A percentile compares a stretch with the other conserved stretches of the same genome.
These are phyloP conservation scores for Gadus macrocephalus DNA, from an alignment of 2,113 vertebrate species.

Conservation along the genomic window DNA sequence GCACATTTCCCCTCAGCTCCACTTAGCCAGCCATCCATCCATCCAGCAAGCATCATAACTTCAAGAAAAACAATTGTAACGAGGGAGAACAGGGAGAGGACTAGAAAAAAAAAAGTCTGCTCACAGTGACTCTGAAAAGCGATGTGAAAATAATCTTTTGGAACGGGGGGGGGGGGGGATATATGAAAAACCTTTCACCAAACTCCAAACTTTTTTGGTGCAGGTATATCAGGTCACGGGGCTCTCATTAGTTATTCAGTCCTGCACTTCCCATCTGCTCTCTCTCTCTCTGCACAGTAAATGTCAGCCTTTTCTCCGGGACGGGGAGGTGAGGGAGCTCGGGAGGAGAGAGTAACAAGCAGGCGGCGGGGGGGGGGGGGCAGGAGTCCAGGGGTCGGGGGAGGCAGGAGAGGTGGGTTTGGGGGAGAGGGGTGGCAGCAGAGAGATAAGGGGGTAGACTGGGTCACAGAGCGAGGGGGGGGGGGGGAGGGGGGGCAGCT, in stretches of 20 bases:
- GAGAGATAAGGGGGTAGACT: too few relatives aligned
- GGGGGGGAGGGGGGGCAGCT: too few relatives aligned
- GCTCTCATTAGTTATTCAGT: conserved; percentile 35
- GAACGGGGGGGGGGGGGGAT: not conserved
- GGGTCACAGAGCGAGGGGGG: too few relatives aligned
- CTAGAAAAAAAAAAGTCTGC: too few relatives aligned
- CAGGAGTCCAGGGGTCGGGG: not conserved
- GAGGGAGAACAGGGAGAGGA: not conserved
- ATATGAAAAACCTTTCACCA: conserved; percentile 2
- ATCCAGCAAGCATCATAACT: not conserved
- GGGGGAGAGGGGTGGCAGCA: too few relatives aligned
- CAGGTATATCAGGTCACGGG: conserved; percentile 19
- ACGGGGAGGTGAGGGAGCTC: conserved; percentile 14
- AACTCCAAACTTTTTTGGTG: conserved; percentile 10
- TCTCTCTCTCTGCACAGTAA: conserved; percentile 7
- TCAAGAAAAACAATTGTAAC: not conserved
- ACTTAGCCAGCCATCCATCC: not conserved
- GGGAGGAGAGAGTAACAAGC: conserved; percentile 1
- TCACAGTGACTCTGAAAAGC: too few relatives aligned
- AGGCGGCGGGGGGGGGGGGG: not conserved
- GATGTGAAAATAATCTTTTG: not conserved
- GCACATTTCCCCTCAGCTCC: not conserved
- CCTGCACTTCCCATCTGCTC: conserved; percentile 1
- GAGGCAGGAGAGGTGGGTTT: not conserved
- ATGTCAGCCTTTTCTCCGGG: conserved; percentile 40